Evolutionary conservation across 2,113 vertebrate species (phyloP), one percentile per base, ranked within the genome.

Genomic region (Peromyscus californicus): DNA sequence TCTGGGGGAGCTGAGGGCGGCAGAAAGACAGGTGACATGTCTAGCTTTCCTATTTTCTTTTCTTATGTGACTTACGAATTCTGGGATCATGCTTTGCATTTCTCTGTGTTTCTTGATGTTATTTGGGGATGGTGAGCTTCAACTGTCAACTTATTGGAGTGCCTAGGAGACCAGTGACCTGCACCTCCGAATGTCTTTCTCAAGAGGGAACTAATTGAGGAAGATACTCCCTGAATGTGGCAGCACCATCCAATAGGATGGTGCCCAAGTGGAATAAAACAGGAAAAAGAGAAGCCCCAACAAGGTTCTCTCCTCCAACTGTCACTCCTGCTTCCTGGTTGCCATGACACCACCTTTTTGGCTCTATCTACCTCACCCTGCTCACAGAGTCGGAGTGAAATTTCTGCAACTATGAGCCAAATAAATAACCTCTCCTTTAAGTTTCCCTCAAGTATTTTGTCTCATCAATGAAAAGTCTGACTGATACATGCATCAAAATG

Each of bases 1-100:
- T 87, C 65, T 90, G 54, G 89, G 26, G 65, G 57, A 79, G 15
- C 11, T 88, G 22, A 88, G 29, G 29, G 8, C 19, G 1, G n/a
- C 15, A 4, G 67, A 84, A 45, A 92, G 39, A 8, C 22, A 88
- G 90, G 29, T 16, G 67, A 36, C 5, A 42, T 10, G 10, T 19
- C 10, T 92, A 6, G 0, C 1, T n/a, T 76, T 95, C 69, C 79
- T 8, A 42, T 7, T 13, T 89, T 51, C 70, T 63, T 84, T 80
- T 93, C 48, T 79, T 78, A 33, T 21, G 70, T 67, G 74, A 45
- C 85, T 91, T 61, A 82, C 36, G 61, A 90, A 11, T 84, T 95
- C 15, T 74, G 12, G 39, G 10, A 67, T 79, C 13, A 19, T n/a
- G 33, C 21, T 90, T 86, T 94, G 4, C 26, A 4, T 63, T 39